Percentiles rank a stretch among this genome's conserved stretches.
Conservation (phyloP, 1,140 invertebrate species). For the Drosophila tristis region DNA sequence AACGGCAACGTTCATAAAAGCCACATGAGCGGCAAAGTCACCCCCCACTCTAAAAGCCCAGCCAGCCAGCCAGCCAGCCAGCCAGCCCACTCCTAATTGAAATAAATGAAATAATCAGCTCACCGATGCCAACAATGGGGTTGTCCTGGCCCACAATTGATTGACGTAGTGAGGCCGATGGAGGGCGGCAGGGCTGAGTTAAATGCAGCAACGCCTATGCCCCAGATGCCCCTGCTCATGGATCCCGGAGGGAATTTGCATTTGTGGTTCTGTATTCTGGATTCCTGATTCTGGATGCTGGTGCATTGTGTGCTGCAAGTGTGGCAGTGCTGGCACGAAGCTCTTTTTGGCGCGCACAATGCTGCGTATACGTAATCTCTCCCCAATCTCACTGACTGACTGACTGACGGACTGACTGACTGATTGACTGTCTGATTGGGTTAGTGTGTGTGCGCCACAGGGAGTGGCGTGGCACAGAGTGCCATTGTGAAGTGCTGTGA, state of each 20-base stretch:
- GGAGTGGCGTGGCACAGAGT: no score
- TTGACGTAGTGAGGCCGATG: not conserved
- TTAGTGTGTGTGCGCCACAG: not conserved
- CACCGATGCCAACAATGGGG: constrained; percentile 1
- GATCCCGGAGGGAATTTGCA: constrained; percentile 1
- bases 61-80: not conserved
- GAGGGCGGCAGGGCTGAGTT: no score
- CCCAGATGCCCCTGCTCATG: no score
- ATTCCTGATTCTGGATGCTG: no score
- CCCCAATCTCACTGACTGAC: not conserved
- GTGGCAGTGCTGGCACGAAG: not conserved
- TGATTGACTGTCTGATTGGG: constrained; percentile 9
- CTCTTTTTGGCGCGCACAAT: constrained; percentile 12
- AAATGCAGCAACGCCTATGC: no score
- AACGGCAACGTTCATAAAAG: constrained; percentile 54
- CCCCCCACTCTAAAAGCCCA: not conserved
- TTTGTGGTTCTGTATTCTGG: not conserved
- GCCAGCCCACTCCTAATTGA: constrained; percentile 43
- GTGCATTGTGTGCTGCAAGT: not conserved
- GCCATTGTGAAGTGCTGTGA: no score
- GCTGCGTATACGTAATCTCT: constrained; percentile 22
- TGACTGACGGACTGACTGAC: constrained; percentile 6
- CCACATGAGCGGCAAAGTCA: constrained; percentile 49
- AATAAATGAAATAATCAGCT: constrained; percentile 58
- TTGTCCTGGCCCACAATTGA: constrained; percentile 13